Evolutionary conservation across 2,113 vertebrate genomes (phyloP).

Genomic region (Trichomycterus rosablanca): DNA sequence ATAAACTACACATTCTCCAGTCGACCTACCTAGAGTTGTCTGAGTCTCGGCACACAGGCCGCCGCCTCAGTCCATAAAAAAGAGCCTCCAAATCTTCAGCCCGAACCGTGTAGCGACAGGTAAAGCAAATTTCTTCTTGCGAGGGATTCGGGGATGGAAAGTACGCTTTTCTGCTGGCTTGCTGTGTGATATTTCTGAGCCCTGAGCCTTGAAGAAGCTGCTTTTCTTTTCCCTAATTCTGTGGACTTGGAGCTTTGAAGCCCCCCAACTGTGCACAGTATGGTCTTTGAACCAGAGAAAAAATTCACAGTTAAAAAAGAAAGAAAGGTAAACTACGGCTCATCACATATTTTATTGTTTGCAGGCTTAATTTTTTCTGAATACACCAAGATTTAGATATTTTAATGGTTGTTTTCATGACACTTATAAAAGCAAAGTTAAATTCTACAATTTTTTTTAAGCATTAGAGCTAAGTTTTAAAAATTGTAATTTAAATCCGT

Average conservation of each 20-base stretch:
- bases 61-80: slow-evolving; percentile 43
- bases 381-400: slow-evolving; percentile 27
- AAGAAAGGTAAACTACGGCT: slow-evolving; percentile 52
- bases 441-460: no score
- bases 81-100: slow-evolving; percentile 30
- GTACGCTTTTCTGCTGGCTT: slow-evolving; percentile 50
- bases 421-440: no score
- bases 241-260: slow-evolving; percentile 76
- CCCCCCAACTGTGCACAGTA: slow-evolving; percentile 74
- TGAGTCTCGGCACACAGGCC: slow-evolving; percentile 33
- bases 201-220: slow-evolving; percentile 72
- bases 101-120: slow-evolving; percentile 29
- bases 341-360: slow-evolving; percentile 44
- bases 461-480: no score
- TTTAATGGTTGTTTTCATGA: slow-evolving; percentile 28
- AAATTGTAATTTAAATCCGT: no score
- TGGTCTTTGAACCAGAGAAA: slow-evolving; percentile 70
- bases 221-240: slow-evolving; percentile 74
- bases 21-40: slow-evolving; percentile 44
- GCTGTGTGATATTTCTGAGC: slow-evolving; percentile 71
- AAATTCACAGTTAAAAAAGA: slow-evolving; percentile 65
- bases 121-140: slow-evolving; percentile 36
- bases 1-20: slow-evolving; percentile 20
- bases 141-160: slow-evolving; percentile 40
- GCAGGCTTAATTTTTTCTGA: slow-evolving; percentile 26